Conservation (phyloP, 1,140 invertebrate species). For the Augochlora pura region DNA sequence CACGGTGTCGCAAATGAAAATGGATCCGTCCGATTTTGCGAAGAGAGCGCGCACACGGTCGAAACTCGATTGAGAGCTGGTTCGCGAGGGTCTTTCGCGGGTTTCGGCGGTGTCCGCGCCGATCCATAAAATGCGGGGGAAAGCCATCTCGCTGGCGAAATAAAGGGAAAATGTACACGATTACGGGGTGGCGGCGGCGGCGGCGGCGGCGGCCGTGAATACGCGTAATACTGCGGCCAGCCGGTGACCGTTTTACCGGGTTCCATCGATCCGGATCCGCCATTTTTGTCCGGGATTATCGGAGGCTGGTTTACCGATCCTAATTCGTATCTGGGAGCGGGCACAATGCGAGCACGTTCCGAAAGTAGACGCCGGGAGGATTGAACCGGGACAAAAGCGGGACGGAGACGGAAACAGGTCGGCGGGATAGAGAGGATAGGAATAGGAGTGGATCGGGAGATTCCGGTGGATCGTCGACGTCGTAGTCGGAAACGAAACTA, state of each 20-base stretch:
- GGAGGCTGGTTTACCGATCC: slow-evolving; percentile 45
- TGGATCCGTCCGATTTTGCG: no score
- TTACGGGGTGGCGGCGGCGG: no score
- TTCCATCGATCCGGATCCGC: slow-evolving; percentile 31
- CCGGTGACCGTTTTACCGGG: neutral
- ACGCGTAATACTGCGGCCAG: slow-evolving; percentile 7
- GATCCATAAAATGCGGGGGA: neutral
- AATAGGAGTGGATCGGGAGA: slow-evolving; percentile 23
- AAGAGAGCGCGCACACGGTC: no score
- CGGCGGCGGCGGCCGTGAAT: neutral
- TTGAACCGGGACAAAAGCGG: neutral
- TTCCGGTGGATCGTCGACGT: slow-evolving; percentile 31
- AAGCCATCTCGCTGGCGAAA: neutral
- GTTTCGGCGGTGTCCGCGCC: neutral
- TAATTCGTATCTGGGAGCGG: slow-evolving; percentile 49
- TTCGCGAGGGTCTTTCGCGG: neutral
- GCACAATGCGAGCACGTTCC: slow-evolving; percentile 35
- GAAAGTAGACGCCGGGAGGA: slow-evolving; percentile 44
- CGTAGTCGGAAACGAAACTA: slow-evolving; percentile 19
- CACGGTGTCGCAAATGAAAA: no score
- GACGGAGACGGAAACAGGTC: no score
- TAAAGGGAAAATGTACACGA: neutral
- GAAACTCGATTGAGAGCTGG: no score
- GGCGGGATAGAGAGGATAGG: neutral
- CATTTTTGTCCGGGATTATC: slow-evolving; percentile 50